Evolutionary conservation across 2,888 invertebrate genomes (phyloP).

Genomic region (Epirrhoe tristata): DNA sequence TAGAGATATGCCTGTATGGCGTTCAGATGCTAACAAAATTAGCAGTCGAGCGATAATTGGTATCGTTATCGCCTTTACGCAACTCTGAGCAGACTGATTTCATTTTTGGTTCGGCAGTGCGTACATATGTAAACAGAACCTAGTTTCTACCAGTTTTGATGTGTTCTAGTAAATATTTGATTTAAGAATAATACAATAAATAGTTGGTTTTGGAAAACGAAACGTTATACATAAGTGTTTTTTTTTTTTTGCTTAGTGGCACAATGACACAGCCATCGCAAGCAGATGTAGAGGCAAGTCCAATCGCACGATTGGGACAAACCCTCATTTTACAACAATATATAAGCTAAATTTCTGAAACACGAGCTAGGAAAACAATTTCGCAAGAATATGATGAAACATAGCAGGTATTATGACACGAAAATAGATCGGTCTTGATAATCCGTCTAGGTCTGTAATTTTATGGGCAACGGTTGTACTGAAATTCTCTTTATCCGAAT

Average conservation of each 20-base stretch:
- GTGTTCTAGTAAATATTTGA: too few species aligned
- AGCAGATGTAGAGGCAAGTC: neutral
- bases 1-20: conserved; percentile 44
- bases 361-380: neutral
- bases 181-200: too few species aligned
- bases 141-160: neutral
- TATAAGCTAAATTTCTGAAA: neutral
- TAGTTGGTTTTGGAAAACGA: too few species aligned
- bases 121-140: conserved; percentile 9
- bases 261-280: too few species aligned
- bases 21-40: conserved; percentile 51
- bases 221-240: too few species aligned
- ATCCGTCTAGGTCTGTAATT: conserved; percentile 23
- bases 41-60: conserved; percentile 47
- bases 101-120: conserved; percentile 16
- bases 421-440: conserved; percentile 20
- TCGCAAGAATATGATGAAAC: conserved; percentile 7
- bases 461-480: conserved; percentile 21
- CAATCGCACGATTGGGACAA: neutral
- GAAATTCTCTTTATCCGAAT: conserved; percentile 28
- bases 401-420: conserved; percentile 8
- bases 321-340: neutral
- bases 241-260: too few species aligned
- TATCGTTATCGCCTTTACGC: conserved; percentile 42
- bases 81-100: conserved; percentile 27